Conservation (phyloP, 2,888 invertebrate species). For the Tanytarsus gracilentus region DNA sequence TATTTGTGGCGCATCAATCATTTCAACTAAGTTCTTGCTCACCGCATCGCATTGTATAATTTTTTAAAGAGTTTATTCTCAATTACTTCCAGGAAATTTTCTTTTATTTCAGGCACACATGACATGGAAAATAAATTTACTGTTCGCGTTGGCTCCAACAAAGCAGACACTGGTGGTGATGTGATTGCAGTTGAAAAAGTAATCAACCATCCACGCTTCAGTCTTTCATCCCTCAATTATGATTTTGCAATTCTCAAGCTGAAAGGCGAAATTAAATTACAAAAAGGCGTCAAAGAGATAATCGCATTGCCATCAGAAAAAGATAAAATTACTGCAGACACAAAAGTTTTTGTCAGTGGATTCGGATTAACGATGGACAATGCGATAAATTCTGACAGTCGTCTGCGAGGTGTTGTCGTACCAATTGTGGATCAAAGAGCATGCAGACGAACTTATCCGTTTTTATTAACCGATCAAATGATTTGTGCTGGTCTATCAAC, state of each 20-base stretch:
- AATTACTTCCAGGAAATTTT: no score
- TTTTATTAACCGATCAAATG: conserved; percentile 37
- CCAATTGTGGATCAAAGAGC: conserved; percentile 35
- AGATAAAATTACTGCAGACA: conserved; percentile 34
- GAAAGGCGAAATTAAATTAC: conserved; percentile 33
- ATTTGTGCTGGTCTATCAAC: conserved; percentile 36
- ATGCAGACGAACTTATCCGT: conserved; percentile 34
- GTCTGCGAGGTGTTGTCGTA: conserved; percentile 35
- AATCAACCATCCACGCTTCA: conserved; percentile 39
- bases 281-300: conserved; percentile 31
- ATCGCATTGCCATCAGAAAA: conserved; percentile 35
- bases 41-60: conserved; percentile 43
- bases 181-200: conserved; percentile 36
- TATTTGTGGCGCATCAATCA: conserved; percentile 44
- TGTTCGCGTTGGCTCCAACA: conserved; percentile 42
- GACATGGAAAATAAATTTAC: conserved; percentile 33
- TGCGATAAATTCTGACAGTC: conserved; percentile 31
- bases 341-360: conserved; percentile 38
- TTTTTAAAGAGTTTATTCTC: background rate
- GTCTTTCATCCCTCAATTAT: conserved; percentile 39
- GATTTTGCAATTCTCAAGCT: conserved; percentile 43
- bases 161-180: conserved; percentile 38
- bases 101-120: no score
- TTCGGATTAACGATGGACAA: conserved; percentile 37
- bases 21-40: conserved; percentile 38